Evolutionary conservation across 2,888 invertebrate species (phyloP), one percentile per base, ranked within the genome.

Genomic region (Ophion costatus): DNA sequence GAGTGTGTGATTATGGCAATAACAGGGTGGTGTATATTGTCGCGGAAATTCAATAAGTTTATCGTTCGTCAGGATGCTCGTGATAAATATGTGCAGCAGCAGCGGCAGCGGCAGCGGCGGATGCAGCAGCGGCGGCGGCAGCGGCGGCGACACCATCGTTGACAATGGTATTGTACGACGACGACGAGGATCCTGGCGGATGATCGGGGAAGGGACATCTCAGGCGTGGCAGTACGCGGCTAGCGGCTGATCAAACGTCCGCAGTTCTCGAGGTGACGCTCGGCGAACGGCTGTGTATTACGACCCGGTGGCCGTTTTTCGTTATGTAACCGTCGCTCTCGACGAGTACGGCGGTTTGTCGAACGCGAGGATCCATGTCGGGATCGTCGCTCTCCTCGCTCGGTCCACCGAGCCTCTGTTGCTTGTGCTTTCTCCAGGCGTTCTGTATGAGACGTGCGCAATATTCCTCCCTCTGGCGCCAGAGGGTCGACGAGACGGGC

Each of bases 391-490:
- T 94, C 85, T 94, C 95, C 89, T 95, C 95, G 90, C 95, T 94
- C 85, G 94, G 95, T 89, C 94, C 95, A 81, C 95, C 95, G 89
- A 95, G 94, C 88, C 95, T 95, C 90, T 96, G 96, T 94, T 96
- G 95, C 93, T 96, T 96, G 94, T 98, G 98, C 94, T 97, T 97
- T 87, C 98, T 96, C 98, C 98, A 99, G 90, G 98, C 98, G 94
- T 97, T 97, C 94, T 99, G 99, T 92, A 99, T 99, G 85, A 98
- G 96, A 89, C 98, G 96, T 89, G 99, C 98, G 94, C 98, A 98
- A 94, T 98, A 98, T 94, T 98, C 98, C 94, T 99, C 99, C 87
- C 99, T 96, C 95, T 99, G 99, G 87, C 99, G 96, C 98, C 98
- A 98, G 90, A 99, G 95, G 87, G 99, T 99, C 82, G 98, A 98